Evolutionary conservation across 2,113 vertebrate genomes (phyloP).

Genomic region (Perognathus longimembris): DNA sequence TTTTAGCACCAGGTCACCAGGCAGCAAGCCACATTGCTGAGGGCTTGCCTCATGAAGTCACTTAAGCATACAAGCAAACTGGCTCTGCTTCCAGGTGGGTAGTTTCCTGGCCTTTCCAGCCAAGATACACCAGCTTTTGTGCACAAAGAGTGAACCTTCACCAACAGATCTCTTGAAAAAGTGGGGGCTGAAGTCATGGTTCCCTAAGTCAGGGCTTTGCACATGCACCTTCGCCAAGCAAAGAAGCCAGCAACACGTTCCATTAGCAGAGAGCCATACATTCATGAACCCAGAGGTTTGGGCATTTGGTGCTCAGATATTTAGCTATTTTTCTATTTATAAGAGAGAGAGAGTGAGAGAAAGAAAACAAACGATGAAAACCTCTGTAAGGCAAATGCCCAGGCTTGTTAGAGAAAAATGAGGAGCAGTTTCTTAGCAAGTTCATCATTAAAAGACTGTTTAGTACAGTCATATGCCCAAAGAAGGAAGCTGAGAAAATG

Average conservation of each 20-base stretch:
- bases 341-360: neutral
- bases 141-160: neutral
- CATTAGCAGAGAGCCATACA: fast-evolving
- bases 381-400: neutral
- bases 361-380: neutral
- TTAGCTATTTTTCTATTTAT: slow-evolving; percentile 48
- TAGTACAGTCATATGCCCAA: fast-evolving
- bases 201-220: fast-evolving
- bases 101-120: too few species aligned
- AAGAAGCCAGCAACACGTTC: neutral
- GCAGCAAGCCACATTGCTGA: fast-evolving
- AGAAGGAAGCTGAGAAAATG: neutral
- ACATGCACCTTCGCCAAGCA: fast-evolving
- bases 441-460: neutral
- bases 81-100: neutral
- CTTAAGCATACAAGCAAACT: neutral
- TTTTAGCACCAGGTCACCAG: neutral
- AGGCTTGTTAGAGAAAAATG: neutral
- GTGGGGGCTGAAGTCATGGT: neutral
- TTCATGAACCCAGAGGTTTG: neutral
- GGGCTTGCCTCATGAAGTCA: neutral
- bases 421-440: neutral
- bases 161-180: neutral
- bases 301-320: slow-evolving; percentile 69
- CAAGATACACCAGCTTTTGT: neutral